Base-by-base conservation (phyloP, 2,113 vertebrate species). In the Anarrhichthys ocellatus region DNA sequence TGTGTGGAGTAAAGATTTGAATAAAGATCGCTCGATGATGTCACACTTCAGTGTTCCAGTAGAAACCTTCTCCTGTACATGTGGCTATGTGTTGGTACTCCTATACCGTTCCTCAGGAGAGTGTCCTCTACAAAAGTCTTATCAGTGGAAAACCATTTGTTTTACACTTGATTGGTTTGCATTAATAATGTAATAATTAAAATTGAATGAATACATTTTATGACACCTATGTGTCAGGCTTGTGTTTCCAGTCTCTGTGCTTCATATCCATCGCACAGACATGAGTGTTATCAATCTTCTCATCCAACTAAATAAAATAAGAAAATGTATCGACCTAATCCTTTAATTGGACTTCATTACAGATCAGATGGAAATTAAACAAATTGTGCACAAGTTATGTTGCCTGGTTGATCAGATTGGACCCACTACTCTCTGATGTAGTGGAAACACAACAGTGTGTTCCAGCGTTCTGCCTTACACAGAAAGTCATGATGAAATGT, bases 1-100 rank as follows among this genome's bases (percentile, higher is more conserved):
- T 42, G 52, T 20, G 81, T 29, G 68, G 61, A 67, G 81, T 68
- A 73, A 68, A 46, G 44, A 4, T 42, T 62, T 66, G 71, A 69
- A 75, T 48, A 38, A 46, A 29, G 20, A 63, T 62, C 42, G 78
- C 32, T 54, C 1, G 1, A 24, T 69, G 65, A 82, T 70, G 34
- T 76, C 62, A 75, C 36, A 5, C 20, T 68, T 52, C 59, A 24
- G 29, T 58, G 8, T 58, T 17, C 15, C 56, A 70, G 18, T 18
- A 42, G 17, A n/a, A 46, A 67, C 44, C 20, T 13, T 15, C 34
- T 40, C 22, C 3, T 58, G 15, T 22, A 32, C 18, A 27, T n/a
- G 32, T n/a, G 27, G 4, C 10, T 1, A 3, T 62, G 27, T 9
- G 63, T 9, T 27, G 5, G 36, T 42, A 8, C 72, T 44, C 2